Evolutionary conservation across 2,888 invertebrate species (phyloP), one percentile per base, ranked within the genome.

Genomic region (Ceriagrion tenellum): DNA sequence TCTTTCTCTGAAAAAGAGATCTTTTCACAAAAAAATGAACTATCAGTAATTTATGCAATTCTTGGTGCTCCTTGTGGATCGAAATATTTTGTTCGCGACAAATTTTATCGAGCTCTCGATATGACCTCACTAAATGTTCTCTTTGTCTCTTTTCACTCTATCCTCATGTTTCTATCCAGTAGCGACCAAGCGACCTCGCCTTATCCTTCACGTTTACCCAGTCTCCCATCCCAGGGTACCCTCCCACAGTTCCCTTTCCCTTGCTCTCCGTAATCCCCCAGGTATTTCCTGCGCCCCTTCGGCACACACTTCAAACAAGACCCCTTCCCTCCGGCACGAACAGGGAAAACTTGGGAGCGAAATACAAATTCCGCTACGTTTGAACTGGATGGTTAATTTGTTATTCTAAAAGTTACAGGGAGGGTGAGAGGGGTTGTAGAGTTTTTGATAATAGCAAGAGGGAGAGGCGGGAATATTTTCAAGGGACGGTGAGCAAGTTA

Each of bases 361-460:
- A 81, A 81, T 81, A 81, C 81, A 81, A 81, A 81, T 81, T 81
- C 35, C 35, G 81, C 35, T 81, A 81, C 81, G 81, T 81, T 81
- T 81, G 81, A 81, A 81, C 30, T 35, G 81, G 81, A 81, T 35
- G 35, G 81, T 81, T 81, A 81, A 81, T 81, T 81, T 81, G 81
- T 81, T 81, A 81, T 81, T 81, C 81, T 35, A 81, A 30, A 81
- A 81, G 81, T 81, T 81, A 81, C 69, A 12, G 59, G 59, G 59
- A 59, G 59, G 59, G 59, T 20, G 59, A 59, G 59, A 59, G 59
- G 13, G 59, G 59, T 16, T 20, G 81, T 23, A 26, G 81, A 81
- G 81, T 81, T 81, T 81, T 81, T 35, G 81, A 35, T 81, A 81
- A 81, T 30, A 81, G 12, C 81, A 30, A 20, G 59, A 59, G 59